Evolutionary conservation across 2,888 invertebrate species (phyloP).

Genomic region (Andrena hattorfiana): DNA sequence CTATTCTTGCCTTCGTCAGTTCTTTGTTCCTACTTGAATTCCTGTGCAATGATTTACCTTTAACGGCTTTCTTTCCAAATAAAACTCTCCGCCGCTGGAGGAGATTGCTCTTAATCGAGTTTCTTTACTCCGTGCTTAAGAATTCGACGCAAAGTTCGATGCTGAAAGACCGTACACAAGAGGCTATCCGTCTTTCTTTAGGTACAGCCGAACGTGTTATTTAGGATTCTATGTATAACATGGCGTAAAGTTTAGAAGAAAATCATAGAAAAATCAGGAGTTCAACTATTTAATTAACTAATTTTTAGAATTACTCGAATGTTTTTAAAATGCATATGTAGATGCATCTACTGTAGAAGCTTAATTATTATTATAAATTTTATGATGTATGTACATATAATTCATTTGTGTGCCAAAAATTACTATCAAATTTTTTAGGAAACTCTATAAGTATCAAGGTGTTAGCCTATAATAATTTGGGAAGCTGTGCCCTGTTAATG

Average conservation of each 20-base stretch:
- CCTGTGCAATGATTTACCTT: conserved; percentile 5
- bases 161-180: conserved; percentile 7
- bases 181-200: conserved; percentile 16
- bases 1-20: neutral
- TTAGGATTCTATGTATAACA: neutral
- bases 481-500: too few relatives aligned
- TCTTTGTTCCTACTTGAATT: conserved; percentile 8
- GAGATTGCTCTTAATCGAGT: conserved; percentile 35
- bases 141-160: conserved; percentile 8
- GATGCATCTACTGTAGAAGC: too few relatives aligned
- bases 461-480: too few relatives aligned
- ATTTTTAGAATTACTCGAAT: neutral
- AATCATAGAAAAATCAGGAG: neutral
- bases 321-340: too few relatives aligned
- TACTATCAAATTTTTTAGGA: too few relatives aligned
- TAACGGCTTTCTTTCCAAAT: conserved; percentile 9
- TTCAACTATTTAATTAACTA: neutral
- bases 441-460: too few relatives aligned
- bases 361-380: too few relatives aligned
- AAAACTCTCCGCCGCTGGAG: conserved; percentile 2
- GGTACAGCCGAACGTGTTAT: conserved; percentile 3
- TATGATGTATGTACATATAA: too few relatives aligned
- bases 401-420: too few relatives aligned
- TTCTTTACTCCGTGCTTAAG: conserved; percentile 12
- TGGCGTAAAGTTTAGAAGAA: neutral